Conservation (phyloP, 2,888 invertebrate genomes). For the Chloromyia formosa region DNA sequence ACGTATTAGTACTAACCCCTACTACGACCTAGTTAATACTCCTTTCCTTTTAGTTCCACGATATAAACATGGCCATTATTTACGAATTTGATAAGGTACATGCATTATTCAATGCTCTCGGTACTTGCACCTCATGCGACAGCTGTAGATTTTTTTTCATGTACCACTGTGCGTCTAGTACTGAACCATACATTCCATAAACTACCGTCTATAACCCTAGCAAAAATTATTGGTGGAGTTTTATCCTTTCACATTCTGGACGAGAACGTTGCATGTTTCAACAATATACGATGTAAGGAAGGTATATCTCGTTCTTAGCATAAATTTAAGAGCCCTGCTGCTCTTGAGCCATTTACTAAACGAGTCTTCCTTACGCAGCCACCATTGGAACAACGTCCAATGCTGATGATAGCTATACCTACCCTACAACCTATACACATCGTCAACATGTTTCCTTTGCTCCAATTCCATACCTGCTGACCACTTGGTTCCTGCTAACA, state of each 20-base stretch:
- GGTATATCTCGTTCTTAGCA: slow-evolving; percentile 45
- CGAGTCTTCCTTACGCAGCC: slow-evolving; percentile 7
- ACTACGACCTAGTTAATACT: no score
- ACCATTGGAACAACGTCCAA: background rate
- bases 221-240: background rate
- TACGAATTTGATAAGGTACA: no score
- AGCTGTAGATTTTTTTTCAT: background rate
- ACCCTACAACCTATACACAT: background rate
- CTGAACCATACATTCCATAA: no score
- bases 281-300: slow-evolving; percentile 14
- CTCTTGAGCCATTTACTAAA: slow-evolving; percentile 33
- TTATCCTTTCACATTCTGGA: slow-evolving; percentile 30
- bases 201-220: no score
- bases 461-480: slow-evolving; percentile 3
- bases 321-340: slow-evolving; percentile 46
- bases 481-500: slow-evolving; percentile 17
- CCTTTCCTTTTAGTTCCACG: no score
- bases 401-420: slow-evolving; percentile 14
- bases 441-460: background rate
- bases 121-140: background rate
- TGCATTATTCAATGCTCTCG: no score
- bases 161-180: no score
- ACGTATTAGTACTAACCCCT: no score
- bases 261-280: slow-evolving; percentile 32
- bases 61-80: no score